A percentile compares a stretch with the other conserved stretches of the same genome.
phyloP scores from a whole-genome alignment of 1,140 invertebrate genomes.

The Pogonomyrmex barbatus region DNA sequence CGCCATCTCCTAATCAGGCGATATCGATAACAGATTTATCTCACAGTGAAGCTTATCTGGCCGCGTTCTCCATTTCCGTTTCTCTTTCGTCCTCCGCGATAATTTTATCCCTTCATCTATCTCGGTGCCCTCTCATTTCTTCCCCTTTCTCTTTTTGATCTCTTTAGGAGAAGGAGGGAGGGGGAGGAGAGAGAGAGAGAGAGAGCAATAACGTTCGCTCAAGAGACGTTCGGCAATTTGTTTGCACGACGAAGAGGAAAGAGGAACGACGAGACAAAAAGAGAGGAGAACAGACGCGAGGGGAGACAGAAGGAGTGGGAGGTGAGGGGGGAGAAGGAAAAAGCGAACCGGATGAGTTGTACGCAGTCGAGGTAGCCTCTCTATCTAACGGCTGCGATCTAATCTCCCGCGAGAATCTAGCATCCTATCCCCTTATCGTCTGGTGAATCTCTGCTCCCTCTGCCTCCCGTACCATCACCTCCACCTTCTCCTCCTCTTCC shows the following conservation, averaged over 20 bases:
- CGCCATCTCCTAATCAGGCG: constrained; percentile 46
- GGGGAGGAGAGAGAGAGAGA: neutral
- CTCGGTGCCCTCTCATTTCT: neutral
- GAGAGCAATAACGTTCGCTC: constrained; percentile 74
- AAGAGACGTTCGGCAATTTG: constrained; percentile 80
- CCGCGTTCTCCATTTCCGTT: constrained; percentile 53
- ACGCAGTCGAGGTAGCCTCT: constrained; percentile 76
- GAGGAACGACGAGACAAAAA: constrained; percentile 48
- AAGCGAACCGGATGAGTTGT: constrained; percentile 70
- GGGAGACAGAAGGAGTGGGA: constrained; percentile 22
- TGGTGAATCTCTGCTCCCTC: constrained; percentile 74
- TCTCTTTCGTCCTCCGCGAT: constrained; percentile 67
- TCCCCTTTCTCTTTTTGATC: neutral
- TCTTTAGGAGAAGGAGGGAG: neutral
- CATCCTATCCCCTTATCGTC: constrained; percentile 82
- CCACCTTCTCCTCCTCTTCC: constrained; percentile 39
- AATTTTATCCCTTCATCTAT: constrained; percentile 72
- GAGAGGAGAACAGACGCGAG: constrained; percentile 42
- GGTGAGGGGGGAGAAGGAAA: constrained; percentile 39
- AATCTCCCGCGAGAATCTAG: constrained; percentile 81
- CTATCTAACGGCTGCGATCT: constrained; percentile 79
- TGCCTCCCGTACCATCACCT: constrained; percentile 43
- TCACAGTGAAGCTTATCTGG: constrained; percentile 25
- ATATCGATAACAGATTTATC: constrained; percentile 56
- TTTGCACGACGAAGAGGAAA: constrained; percentile 55